Conservation (phyloP, 2,797 vertebrate species). For the Pampus argenteus region DNA sequence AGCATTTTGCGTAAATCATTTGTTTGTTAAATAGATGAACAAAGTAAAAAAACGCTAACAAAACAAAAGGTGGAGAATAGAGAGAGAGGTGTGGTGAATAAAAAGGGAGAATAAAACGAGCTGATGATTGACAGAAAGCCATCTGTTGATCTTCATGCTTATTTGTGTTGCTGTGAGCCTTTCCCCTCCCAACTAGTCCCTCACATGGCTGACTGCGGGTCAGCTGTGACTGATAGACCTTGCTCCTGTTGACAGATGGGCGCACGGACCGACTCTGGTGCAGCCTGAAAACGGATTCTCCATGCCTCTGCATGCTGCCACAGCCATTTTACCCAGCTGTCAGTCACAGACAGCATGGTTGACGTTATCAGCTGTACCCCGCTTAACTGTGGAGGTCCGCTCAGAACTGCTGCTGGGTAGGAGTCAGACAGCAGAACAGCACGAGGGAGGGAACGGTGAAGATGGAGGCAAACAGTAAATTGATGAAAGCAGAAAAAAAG, state of each 20-base stretch:
- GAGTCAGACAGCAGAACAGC: slow-evolving; percentile 36
- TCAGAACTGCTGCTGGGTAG: slow-evolving; percentile 58
- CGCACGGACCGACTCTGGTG: slow-evolving; percentile 63
- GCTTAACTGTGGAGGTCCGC: slow-evolving; percentile 70
- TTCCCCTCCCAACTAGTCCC: slow-evolving; percentile 38
- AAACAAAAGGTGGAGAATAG: slow-evolving; percentile 31
- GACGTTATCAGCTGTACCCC: slow-evolving; percentile 77
- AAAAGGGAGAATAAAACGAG: background rate
- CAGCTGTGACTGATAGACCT: slow-evolving; percentile 77
- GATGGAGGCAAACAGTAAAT: slow-evolving; percentile 21
- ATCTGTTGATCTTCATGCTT: slow-evolving; percentile 81
- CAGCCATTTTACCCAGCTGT: slow-evolving; percentile 80
- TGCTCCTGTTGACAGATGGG: slow-evolving; percentile 77
- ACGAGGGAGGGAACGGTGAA: slow-evolving; percentile 3
- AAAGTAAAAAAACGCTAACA: no score
- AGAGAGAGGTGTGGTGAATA: slow-evolving; percentile 23
- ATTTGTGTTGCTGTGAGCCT: slow-evolving; percentile 63
- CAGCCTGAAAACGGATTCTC: slow-evolving; percentile 80
- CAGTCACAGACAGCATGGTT: slow-evolving; percentile 75
- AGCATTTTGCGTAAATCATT: no score
- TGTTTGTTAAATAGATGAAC: no score
- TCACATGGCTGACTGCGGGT: slow-evolving; percentile 63
- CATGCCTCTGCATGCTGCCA: slow-evolving; percentile 80
- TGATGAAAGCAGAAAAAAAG: slow-evolving; percentile 6
- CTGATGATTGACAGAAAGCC: slow-evolving; percentile 65